Evolutionary conservation across 2,888 invertebrate species (phyloP), one percentile per base, ranked within the genome.

Genomic region (Pimpla rufipes): DNA sequence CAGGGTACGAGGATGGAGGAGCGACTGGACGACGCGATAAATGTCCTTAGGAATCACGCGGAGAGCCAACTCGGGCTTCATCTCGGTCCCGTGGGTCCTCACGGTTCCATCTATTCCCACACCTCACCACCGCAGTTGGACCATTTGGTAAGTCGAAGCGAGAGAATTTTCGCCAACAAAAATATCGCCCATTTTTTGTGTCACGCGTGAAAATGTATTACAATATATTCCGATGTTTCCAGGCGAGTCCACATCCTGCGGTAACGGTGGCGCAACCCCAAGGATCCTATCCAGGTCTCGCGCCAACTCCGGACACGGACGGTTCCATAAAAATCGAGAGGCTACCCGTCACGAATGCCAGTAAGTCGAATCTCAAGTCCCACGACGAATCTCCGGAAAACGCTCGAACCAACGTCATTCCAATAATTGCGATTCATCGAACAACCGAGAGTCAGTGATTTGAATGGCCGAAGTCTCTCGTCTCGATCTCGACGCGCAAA

Each of bases 1-100:
- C 93, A 97, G 96, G 98, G 98, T 88, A 97, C 97, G 89, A 96
- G 98, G 81, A 98, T 98, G 98, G 99, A 98, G 94, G 98, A 98
- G 94, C 95, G 98, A 85, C 94, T 99, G 91, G 98, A 98, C 93
- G 98, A 98, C 94, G 99, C 98, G 85, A 98, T 99, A 91, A 98
- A 98, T 93, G 98, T 99, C 79, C 94, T 99, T 88, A 96, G 98
- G 91, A 98, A 98, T 94, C 98, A 99, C 94, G 98, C 98, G 73
- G 98, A 98, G 94, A 97, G 97, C 83, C 97, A 97, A 88, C 94
- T 96, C 86, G 94, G 95, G 40, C 91, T 93, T 85, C 93, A 93
- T 81, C 88, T 93, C 45, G 91, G 90, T 77, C 91, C 93, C 35
- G 92, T 93, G 29, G 93, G 93, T 93, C 95, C 93, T 91, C 94